phyloP scores from a whole-genome alignment of 2,797 vertebrate genomes.

The Liasis olivaceus region DNA sequence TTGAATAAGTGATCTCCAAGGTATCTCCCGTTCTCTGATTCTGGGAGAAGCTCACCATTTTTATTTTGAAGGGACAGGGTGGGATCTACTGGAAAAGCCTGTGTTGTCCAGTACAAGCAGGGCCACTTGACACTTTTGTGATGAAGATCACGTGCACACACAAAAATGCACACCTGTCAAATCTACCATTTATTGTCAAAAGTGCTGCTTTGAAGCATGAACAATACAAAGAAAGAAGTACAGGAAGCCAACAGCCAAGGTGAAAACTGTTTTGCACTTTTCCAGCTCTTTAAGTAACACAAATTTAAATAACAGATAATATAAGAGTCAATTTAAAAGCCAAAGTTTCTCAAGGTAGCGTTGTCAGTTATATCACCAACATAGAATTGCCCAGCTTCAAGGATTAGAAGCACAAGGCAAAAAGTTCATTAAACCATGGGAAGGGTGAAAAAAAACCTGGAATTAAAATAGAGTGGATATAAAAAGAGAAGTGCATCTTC shows the following conservation, averaged over 20 bases:
- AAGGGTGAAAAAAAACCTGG: background rate
- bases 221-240: background rate
- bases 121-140: too few relatives aligned
- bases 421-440: background rate
- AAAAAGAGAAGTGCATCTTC: background rate
- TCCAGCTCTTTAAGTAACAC: background rate
- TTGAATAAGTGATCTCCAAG: background rate
- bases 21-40: background rate
- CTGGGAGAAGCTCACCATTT: background rate
- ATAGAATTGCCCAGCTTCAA: background rate
- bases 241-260: background rate
- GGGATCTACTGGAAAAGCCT: background rate
- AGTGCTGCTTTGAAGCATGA: background rate
- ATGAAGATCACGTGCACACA: too few relatives aligned
- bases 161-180: background rate
- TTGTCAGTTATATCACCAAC: background rate
- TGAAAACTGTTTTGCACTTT: background rate
- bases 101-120: too few relatives aligned
- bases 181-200: background rate
- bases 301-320: background rate
- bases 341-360: background rate
- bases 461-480: background rate
- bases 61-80: background rate
- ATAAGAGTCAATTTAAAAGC: background rate
- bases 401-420: background rate